phyloP scores from a whole-genome alignment of 2,888 invertebrate genomes.

The Hemaris fuciformis region DNA sequence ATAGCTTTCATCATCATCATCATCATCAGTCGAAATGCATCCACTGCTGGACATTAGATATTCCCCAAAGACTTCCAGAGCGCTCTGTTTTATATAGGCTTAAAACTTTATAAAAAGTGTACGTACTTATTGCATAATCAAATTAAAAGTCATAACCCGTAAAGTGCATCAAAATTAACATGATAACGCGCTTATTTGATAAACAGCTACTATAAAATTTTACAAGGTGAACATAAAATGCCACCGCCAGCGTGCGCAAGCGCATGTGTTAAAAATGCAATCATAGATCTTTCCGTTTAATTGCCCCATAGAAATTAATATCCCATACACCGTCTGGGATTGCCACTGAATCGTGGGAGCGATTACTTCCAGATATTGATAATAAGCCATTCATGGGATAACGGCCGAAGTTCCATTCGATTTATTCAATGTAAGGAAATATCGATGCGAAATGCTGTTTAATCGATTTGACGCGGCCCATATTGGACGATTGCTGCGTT shows the following conservation, averaged over 20 bases:
- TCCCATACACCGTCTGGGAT: conserved; percentile 35
- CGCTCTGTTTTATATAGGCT: too few relatives aligned
- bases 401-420: conserved; percentile 3
- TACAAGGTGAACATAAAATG: conserved; percentile 18
- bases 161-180: too few relatives aligned
- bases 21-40: too few relatives aligned
- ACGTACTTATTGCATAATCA: too few relatives aligned
- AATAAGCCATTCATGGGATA: conserved; percentile 19
- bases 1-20: too few relatives aligned
- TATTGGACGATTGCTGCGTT: background rate
- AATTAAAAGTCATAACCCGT: too few relatives aligned
- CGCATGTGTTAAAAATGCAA: conserved; percentile 1
- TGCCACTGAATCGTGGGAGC: conserved; percentile 43
- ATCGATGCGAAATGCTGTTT: background rate
- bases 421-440: conserved; percentile 2
- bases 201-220: background rate
- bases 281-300: conserved; percentile 19
- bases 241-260: background rate
- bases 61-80: too few relatives aligned
- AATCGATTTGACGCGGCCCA: background rate
- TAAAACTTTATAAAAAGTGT: too few relatives aligned
- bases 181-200: too few relatives aligned
- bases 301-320: conserved; percentile 46
- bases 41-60: too few relatives aligned
- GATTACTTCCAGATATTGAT: conserved; percentile 21